Conservation (phyloP, 2,888 invertebrate genomes). For the Nomada goodeniana region DNA sequence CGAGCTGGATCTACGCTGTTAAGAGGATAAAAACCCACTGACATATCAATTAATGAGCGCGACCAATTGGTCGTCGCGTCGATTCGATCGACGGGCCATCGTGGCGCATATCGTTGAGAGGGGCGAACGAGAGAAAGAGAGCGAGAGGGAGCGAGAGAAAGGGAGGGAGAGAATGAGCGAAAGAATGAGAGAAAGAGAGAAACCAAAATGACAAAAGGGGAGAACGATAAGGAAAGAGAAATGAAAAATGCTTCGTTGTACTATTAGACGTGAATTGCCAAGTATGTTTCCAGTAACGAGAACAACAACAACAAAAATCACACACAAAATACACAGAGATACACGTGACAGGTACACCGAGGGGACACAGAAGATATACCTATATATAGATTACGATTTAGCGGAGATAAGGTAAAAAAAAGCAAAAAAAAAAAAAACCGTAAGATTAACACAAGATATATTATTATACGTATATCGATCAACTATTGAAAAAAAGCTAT, state of each 20-base stretch:
- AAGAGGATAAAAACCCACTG: conserved; percentile 71
- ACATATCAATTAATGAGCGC: conserved; percentile 73
- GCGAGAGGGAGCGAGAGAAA: conserved; percentile 22
- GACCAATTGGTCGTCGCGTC: conserved; percentile 53
- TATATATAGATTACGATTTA: conserved; percentile 75
- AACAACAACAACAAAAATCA: conserved; percentile 26
- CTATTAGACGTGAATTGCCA: conserved; percentile 84
- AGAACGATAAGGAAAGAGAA: conserved; percentile 63
- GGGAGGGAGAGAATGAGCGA: conserved; percentile 32
- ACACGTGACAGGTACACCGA: conserved; percentile 35
- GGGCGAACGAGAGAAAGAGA: conserved; percentile 25
- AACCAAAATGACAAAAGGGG: conserved; percentile 44
- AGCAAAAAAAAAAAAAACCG: conserved; percentile 46
- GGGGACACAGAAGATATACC: conserved; percentile 64
- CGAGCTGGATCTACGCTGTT: conserved; percentile 77
- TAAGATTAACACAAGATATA: conserved; percentile 73
- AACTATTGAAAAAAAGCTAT: conserved; percentile 78
- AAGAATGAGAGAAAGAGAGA: conserved; percentile 16
- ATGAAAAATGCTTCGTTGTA: conserved; percentile 82
- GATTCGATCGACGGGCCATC: conserved; percentile 39
- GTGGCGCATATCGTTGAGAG: conserved; percentile 50
- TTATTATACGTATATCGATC: conserved; percentile 78
- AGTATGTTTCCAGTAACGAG: conserved; percentile 82
- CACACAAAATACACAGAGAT: conserved; percentile 19
- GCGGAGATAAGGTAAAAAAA: conserved; percentile 72